These are phyloP conservation scores for Drosophila busckii DNA, from an alignment of 1,140 invertebrate species.

Conservation along the genomic window DNA sequence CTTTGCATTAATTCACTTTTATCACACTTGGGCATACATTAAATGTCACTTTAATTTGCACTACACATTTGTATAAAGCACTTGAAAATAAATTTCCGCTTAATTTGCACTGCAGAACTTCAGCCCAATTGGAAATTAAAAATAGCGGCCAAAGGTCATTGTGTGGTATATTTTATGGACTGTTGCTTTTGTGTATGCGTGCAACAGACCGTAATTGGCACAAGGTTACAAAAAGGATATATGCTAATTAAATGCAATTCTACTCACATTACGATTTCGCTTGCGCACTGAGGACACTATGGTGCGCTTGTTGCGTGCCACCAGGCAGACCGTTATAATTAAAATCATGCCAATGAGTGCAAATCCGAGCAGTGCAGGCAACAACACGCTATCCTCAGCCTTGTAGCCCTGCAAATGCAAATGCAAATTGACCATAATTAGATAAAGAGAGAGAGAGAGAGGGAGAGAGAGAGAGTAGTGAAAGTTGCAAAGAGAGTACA, in stretches of 20 bases:
- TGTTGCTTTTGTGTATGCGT: background rate
- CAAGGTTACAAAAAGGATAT: constrained; percentile 27
- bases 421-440: no score
- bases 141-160: no score
- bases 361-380: constrained; percentile 70
- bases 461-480: background rate
- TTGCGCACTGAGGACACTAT: constrained; percentile 76
- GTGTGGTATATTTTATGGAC: background rate
- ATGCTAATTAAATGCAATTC: constrained; percentile 46
- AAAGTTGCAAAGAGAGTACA: constrained; percentile 5
- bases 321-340: constrained; percentile 73
- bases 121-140: no score
- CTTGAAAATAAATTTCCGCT: no score
- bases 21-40: no score
- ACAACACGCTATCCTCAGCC: constrained; percentile 74
- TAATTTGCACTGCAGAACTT: no score
- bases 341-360: constrained; percentile 76
- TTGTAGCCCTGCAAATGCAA: constrained; percentile 72
- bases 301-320: constrained; percentile 77
- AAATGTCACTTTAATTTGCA: no score
- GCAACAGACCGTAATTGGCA: constrained; percentile 11
- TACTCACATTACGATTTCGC: constrained; percentile 78
- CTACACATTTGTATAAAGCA: no score
- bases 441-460: background rate
- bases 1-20: no score